phyloP scores from a whole-genome alignment of 2,797 vertebrate species.

The Eleutherodactylus coqui region DNA sequence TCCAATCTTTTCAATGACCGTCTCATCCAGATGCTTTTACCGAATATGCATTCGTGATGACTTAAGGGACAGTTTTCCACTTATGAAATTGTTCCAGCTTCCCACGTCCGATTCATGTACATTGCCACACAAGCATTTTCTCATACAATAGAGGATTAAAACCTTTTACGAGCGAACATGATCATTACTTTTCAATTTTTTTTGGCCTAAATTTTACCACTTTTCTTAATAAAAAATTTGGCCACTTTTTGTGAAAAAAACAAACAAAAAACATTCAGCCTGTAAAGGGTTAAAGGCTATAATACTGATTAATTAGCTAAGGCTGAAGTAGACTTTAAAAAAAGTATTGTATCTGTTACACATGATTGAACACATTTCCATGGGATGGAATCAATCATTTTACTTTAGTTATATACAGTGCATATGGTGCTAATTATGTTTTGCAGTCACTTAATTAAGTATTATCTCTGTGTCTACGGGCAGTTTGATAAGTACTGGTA shows the following conservation, averaged over 20 bases:
- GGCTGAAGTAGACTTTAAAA: not conserved
- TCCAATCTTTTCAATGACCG: not conserved
- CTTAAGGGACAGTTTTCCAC: not conserved
- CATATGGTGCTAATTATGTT: not conserved
- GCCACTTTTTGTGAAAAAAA: too few species aligned
- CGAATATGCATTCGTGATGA: not conserved
- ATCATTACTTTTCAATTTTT: too few species aligned
- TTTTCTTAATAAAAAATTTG: too few species aligned
- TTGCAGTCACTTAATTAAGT: not conserved
- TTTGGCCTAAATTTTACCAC: too few species aligned
- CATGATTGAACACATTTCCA: not conserved
- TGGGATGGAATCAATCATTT: too few species aligned
- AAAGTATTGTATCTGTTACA: not conserved
- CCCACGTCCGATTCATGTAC: not conserved
- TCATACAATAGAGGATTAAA: not conserved
- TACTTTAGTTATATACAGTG: too few species aligned
- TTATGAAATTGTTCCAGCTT: not conserved
- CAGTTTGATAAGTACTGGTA: not conserved
- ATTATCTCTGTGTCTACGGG: not conserved
- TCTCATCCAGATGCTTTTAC: not conserved
- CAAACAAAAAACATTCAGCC: too few species aligned
- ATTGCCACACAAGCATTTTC: not conserved
- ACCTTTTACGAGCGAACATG: too few species aligned
- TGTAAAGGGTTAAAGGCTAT: not conserved
- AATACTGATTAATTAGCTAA: not conserved